Base-by-base conservation (phyloP, 2,888 invertebrate genomes). In the Epinotia demarniana region DNA sequence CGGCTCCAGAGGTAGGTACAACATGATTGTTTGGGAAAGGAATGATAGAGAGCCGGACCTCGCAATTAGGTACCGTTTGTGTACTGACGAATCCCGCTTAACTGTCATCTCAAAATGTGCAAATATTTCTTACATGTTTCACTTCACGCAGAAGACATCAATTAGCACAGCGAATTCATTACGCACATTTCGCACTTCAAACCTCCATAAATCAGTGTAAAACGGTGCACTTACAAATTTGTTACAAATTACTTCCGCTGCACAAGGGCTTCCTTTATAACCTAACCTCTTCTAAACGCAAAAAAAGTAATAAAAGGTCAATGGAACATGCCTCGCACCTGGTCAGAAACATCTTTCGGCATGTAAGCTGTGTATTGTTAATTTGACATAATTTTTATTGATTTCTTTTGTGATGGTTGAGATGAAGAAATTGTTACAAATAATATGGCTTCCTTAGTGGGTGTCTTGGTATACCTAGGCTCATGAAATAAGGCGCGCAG, bases 231-330 rank as follows among this genome's bases (percentile, higher is more conserved):
- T 80, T 76, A 86, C 83, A 85, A 86, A 86, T 84, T 78, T 77
- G 84, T 85, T 87, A 86, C 83, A 85, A 86, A 86, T 84, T 78
- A 78, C 84, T 85, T 87, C 87, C 87, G 81, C 82, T 58, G 61
- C 67, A 80, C 62, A 75, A 75, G 75, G 18, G 75, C 23, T 58
- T 66, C 75, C 64, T 74, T 74, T 75, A 73, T 73, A 60, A 60
- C 60, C 62, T 73, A 66, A 71, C 75, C 75, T 74, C 69, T 64
- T 69, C 57, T 57, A 57, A 58, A 73, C 69, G 49, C 16, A 63
- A 70, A 71, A 82, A 80, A 80, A 79, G 76, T 78, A 81, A 83
- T 85, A 84, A 84, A 74, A 77, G 78, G 80, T 84, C 80, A 84
- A 85, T 81, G 70, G 77, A 75, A 79, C 79, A 75, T 77, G 19